Percentiles rank a stretch among this genome's conserved stretches.
These are phyloP conservation scores for Drosophila sproati DNA, from an alignment of 1,140 invertebrate species.

Conservation along the genomic window DNA sequence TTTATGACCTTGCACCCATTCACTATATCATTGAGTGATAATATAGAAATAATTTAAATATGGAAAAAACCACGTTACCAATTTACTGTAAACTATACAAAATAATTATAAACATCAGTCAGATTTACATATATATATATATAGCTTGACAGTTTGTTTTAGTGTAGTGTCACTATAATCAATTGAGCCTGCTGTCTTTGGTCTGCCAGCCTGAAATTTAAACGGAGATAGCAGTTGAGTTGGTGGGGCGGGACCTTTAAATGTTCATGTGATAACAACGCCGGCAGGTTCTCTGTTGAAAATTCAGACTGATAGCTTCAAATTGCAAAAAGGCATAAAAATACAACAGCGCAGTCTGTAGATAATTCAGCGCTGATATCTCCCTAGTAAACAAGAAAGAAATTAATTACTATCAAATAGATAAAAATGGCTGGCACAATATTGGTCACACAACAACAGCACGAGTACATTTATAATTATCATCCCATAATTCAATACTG, in stretches of 20 bases:
- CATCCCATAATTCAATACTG: conserved; percentile 24
- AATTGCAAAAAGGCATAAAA: background rate
- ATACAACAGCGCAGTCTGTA: background rate
- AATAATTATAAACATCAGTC: too few species aligned
- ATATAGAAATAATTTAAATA: too few species aligned
- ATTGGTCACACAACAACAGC: conserved; percentile 23
- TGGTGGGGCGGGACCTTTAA: background rate
- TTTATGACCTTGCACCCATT: too few species aligned
- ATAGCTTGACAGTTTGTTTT: background rate
- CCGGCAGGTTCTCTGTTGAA: conserved; percentile 15
- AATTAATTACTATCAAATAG: conserved; percentile 35
- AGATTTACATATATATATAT: too few species aligned
- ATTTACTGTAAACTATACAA: too few species aligned
- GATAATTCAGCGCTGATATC: conserved; percentile 26
- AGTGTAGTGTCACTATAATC: conserved; percentile 12
- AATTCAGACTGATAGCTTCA: conserved; percentile 47
- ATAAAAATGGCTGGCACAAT: conserved; percentile 30
- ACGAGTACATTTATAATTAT: conserved; percentile 26
- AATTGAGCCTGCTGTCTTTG: background rate
- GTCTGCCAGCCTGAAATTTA: conserved; percentile 41
- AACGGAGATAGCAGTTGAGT: background rate
- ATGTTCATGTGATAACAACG: conserved; percentile 24
- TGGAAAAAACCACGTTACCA: too few species aligned
- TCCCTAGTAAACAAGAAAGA: background rate
- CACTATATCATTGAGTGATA: too few species aligned